Percentiles rank a stretch among this genome's conserved stretches.
phyloP scores from a whole-genome alignment of 2,113 vertebrate genomes.

The Macquaria ambigua region DNA sequence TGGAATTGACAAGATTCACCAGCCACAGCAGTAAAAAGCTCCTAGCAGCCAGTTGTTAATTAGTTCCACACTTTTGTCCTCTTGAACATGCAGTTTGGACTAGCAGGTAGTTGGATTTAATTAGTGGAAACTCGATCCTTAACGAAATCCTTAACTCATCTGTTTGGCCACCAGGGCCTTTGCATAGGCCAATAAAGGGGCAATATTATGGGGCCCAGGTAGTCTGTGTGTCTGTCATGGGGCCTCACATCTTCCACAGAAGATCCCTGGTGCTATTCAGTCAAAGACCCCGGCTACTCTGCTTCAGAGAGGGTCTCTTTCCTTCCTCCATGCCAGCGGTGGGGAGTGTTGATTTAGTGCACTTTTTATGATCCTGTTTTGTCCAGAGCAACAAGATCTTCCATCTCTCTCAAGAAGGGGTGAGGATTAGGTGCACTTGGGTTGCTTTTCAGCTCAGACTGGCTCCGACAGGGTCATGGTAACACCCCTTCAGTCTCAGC shows the following conservation, averaged over 20 bases:
- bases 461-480: constrained; percentile 5
- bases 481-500: constrained; percentile 84
- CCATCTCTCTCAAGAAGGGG: constrained; percentile 20
- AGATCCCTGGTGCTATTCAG: constrained; percentile 42
- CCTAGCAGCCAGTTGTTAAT: constrained; percentile 55
- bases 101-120: constrained; percentile 42
- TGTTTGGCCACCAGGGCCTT: constrained; percentile 44
- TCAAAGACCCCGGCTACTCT: constrained; percentile 36
- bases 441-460: constrained; percentile 42
- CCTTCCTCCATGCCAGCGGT: constrained; percentile 48
- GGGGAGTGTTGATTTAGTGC: constrained; percentile 45
- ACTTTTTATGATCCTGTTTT: constrained; percentile 51
- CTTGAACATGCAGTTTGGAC: constrained; percentile 71
- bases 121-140: constrained; percentile 24
- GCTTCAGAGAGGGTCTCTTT: constrained; percentile 29
- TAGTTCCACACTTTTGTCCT: constrained; percentile 46
- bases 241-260: constrained; percentile 37
- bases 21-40: constrained; percentile 48
- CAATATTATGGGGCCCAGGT: constrained; percentile 7
- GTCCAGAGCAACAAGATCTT: constrained; percentile 44
- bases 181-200: constrained; percentile 57
- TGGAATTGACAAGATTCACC: constrained; percentile 48
- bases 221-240: constrained; percentile 28
- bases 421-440: constrained; percentile 35
- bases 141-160: constrained; percentile 46